These are phyloP conservation scores for Panagrolaimus sp. DNA, from an alignment of 1,140 invertebrate species.

Conservation along the genomic window DNA sequence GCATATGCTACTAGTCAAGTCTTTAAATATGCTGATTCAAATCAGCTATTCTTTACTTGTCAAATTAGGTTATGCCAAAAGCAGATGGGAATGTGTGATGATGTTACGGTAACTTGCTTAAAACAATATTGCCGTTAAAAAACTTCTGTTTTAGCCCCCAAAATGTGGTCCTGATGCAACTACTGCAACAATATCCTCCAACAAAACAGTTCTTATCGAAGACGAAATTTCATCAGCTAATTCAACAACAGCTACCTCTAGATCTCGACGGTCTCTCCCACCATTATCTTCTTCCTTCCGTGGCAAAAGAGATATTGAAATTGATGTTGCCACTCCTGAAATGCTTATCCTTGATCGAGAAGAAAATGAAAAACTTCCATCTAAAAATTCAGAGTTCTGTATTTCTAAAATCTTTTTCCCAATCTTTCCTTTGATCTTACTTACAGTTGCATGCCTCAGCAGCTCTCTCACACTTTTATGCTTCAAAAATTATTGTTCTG, in stretches of 20 bases:
- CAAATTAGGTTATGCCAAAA: constrained; percentile 57
- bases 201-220: neutral
- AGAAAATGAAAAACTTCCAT: constrained; percentile 20
- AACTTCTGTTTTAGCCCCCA: constrained; percentile 36
- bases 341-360: constrained; percentile 40
- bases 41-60: constrained; percentile 57
- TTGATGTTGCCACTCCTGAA: constrained; percentile 42
- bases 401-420: constrained; percentile 27
- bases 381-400: constrained; percentile 23
- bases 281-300: constrained; percentile 1
- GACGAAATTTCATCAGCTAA: constrained; percentile 6
- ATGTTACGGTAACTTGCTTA: constrained; percentile 45
- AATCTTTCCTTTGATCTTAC: constrained; percentile 16
- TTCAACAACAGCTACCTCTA: neutral
- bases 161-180: constrained; percentile 20
- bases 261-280: constrained; percentile 4
- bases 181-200: neutral
- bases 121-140: neutral
- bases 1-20: constrained; percentile 54
- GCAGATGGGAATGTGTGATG: constrained; percentile 57
- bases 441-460: constrained; percentile 22
- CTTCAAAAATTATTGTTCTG: constrained; percentile 11
- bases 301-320: constrained; percentile 20
- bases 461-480: neutral
- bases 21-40: constrained; percentile 57